Evolutionary conservation across 2,888 invertebrate genomes (phyloP).

Genomic region (Mesorhabditis spiculigera): DNA sequence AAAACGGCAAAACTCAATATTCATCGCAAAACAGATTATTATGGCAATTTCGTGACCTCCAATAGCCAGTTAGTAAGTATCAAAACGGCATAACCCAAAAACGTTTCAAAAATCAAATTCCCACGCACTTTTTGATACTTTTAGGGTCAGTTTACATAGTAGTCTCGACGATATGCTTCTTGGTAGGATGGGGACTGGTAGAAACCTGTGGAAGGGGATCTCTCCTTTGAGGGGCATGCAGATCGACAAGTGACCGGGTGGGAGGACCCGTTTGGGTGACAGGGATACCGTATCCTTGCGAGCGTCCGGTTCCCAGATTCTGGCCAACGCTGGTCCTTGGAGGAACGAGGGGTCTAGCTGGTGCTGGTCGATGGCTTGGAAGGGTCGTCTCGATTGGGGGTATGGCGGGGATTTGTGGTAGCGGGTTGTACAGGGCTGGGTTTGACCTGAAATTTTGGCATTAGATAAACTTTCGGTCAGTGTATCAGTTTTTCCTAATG

Average conservation of each 20-base stretch:
- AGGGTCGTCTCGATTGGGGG: not conserved
- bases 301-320: too few species aligned
- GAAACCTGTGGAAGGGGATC: not conserved
- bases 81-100: too few species aligned
- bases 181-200: not conserved
- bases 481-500: too few species aligned
- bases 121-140: too few species aligned
- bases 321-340: not conserved
- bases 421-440: not conserved
- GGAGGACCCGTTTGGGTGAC: not conserved
- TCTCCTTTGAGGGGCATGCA: not conserved
- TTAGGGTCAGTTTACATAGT: not conserved
- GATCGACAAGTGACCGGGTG: not conserved
- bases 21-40: too few species aligned
- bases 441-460: not conserved
- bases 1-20: too few species aligned
- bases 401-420: not conserved
- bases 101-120: too few species aligned
- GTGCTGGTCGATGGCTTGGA: not conserved
- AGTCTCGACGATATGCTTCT: not conserved
- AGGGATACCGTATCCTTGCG: too few species aligned
- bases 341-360: not conserved
- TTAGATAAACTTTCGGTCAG: too few species aligned
- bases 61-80: too few species aligned
- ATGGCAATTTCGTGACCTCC: too few species aligned